Evolutionary conservation across 2,797 vertebrate species (phyloP).

Genomic region (Esox lucius): DNA sequence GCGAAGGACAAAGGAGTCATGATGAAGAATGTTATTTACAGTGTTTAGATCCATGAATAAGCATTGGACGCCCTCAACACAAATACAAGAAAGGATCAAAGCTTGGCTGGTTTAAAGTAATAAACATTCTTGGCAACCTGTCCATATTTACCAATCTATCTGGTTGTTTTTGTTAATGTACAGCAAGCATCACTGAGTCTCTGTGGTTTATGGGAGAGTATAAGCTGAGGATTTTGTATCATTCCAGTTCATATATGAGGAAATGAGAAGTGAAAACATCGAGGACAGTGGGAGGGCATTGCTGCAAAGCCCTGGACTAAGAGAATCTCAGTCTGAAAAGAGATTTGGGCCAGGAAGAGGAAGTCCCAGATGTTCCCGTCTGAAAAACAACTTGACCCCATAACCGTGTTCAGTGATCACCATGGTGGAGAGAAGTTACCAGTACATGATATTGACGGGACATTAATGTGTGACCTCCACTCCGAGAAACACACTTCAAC

Average conservation of each 20-base stretch:
- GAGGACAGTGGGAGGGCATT: background rate
- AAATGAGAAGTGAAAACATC: constrained; percentile 23
- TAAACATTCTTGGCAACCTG: background rate
- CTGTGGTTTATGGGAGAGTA: constrained; percentile 10
- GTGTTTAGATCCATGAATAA: constrained; percentile 1
- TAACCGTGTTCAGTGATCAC: constrained; percentile 41
- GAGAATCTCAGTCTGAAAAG: constrained; percentile 34
- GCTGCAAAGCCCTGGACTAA: constrained; percentile 9
- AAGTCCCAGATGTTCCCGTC: constrained; percentile 70
- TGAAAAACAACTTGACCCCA: constrained; percentile 62
- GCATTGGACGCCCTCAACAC: background rate
- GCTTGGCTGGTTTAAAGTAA: background rate
- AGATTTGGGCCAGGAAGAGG: constrained; percentile 50
- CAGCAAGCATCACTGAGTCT: constrained; percentile 13
- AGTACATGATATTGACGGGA: constrained; percentile 45
- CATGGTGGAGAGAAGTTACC: constrained; percentile 37
- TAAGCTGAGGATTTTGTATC: constrained; percentile 25
- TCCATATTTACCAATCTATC: background rate
- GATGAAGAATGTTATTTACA: background rate
- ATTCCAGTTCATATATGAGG: constrained; percentile 10
- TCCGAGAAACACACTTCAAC: constrained; percentile 53
- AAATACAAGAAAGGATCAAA: background rate
- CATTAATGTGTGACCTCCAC: constrained; percentile 56
- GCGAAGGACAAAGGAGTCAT: background rate
- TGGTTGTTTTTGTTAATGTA: background rate